Evolutionary conservation across 2,888 invertebrate genomes (phyloP).

Genomic region (Dermolepida albohirtum): DNA sequence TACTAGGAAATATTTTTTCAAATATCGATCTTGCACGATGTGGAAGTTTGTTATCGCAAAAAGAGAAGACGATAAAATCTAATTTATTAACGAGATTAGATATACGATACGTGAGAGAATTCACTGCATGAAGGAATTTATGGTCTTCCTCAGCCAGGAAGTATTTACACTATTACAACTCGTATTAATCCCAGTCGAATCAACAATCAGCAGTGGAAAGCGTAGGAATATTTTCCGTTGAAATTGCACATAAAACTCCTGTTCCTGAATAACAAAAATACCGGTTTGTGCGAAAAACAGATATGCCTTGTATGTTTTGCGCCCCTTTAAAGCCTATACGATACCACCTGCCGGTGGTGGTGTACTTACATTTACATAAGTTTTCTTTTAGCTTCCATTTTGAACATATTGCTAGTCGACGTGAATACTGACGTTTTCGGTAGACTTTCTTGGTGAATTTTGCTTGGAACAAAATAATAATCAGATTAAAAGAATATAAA

Average conservation of each 20-base stretch:
- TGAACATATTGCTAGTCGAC: neutral
- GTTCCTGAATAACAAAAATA: neutral
- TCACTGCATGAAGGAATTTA: constrained; percentile 23
- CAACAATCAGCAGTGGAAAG: constrained; percentile 9
- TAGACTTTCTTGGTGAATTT: neutral
- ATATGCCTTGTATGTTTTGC: constrained; percentile 5
- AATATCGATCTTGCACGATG: constrained; percentile 8
- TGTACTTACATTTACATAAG: constrained; percentile 15
- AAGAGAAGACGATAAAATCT: constrained; percentile 19
- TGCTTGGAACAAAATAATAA: too few relatives aligned
- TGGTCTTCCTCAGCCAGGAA: constrained; percentile 21
- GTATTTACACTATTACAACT: constrained; percentile 24
- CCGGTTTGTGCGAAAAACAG: constrained; percentile 6
- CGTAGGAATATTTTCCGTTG: constrained; percentile 12
- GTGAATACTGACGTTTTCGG: neutral
- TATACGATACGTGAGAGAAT: constrained; percentile 32
- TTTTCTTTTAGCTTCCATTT: neutral
- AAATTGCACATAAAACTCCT: constrained; percentile 19
- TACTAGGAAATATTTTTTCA: neutral
- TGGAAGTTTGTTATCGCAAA: constrained; percentile 3
- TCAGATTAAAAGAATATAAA: too few relatives aligned
- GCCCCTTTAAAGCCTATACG: neutral
- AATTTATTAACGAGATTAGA: constrained; percentile 38
- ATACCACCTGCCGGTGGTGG: neutral
- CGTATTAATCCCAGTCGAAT: constrained; percentile 29